These are phyloP conservation scores for Thera britannica DNA, from an alignment of 2,888 invertebrate species.

Conservation along the genomic window DNA sequence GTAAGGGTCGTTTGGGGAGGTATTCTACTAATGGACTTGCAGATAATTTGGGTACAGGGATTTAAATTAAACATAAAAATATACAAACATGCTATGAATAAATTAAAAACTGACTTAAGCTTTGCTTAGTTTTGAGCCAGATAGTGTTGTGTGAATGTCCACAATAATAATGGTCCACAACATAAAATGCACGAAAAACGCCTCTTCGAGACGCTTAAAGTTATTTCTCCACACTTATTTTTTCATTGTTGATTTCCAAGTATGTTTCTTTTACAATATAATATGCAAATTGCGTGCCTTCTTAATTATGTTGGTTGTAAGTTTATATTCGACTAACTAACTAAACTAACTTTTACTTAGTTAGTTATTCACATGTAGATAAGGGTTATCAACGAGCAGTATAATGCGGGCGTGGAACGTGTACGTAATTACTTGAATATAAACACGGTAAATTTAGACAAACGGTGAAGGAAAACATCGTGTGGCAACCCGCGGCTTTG, in stretches of 20 bases:
- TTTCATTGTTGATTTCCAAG: not conserved
- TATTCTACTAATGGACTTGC: slow-evolving; percentile 11
- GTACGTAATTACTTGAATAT: not conserved
- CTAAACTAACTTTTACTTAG: not conserved
- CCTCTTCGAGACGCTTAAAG: not conserved
- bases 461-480: no score
- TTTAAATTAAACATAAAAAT: no score
- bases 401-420: not conserved
- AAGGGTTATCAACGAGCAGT: not conserved
- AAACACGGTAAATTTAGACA: not conserved
- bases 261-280: no score
- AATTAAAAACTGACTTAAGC: not conserved
- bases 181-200: no score
- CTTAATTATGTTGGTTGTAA: not conserved
- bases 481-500: no score
- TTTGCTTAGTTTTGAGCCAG: no score
- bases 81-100: no score
- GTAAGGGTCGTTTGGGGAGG: slow-evolving; percentile 5
- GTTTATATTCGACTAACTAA: not conserved
- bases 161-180: no score
- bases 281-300: no score
- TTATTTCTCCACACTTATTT: no score
- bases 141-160: no score
- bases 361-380: not conserved
- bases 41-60: slow-evolving; percentile 3